These are phyloP conservation scores for Stenotaenia linearis DNA, from an alignment of 2,888 invertebrate genomes.

Conservation along the genomic window DNA sequence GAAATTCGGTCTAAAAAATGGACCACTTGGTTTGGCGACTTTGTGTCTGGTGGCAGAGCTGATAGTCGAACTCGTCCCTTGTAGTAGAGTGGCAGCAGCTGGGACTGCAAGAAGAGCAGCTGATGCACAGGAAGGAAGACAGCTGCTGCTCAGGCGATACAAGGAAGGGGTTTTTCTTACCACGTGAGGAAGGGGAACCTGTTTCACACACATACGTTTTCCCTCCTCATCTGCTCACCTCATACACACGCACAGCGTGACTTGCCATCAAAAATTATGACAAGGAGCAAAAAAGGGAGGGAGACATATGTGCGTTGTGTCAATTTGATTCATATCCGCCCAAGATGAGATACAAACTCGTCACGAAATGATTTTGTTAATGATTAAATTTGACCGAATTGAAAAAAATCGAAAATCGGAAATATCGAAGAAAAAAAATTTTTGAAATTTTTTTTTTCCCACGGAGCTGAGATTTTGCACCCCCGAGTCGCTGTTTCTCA, in stretches of 20 bases:
- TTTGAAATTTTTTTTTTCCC: background rate
- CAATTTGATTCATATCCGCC: conserved; percentile 19
- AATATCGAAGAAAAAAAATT: background rate
- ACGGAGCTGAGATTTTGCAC: background rate
- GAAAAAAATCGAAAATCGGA: no score
- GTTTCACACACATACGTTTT: conserved; percentile 8
- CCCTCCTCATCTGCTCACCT: conserved; percentile 21
- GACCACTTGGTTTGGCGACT: conserved; percentile 6
- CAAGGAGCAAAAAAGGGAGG: background rate
- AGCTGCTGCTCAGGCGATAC: conserved; percentile 19
- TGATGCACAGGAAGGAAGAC: conserved; percentile 23
- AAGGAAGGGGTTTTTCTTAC: conserved; percentile 26
- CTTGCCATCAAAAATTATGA: conserved; percentile 26
- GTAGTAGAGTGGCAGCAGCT: conserved; percentile 17
- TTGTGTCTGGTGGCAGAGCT: background rate
- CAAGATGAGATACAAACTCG: background rate
- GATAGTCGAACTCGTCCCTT: conserved; percentile 16
- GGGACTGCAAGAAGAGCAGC: conserved; percentile 10
- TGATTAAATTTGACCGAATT: no score
- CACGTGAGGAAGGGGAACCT: conserved; percentile 7
- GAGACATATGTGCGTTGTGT: background rate
- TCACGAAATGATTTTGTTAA: no score
- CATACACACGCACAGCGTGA: conserved; percentile 12
- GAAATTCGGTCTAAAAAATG: background rate
- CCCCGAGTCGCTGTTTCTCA: background rate